Conservation (phyloP, 2,113 vertebrate species). For the Amblyopsis rosae region DNA sequence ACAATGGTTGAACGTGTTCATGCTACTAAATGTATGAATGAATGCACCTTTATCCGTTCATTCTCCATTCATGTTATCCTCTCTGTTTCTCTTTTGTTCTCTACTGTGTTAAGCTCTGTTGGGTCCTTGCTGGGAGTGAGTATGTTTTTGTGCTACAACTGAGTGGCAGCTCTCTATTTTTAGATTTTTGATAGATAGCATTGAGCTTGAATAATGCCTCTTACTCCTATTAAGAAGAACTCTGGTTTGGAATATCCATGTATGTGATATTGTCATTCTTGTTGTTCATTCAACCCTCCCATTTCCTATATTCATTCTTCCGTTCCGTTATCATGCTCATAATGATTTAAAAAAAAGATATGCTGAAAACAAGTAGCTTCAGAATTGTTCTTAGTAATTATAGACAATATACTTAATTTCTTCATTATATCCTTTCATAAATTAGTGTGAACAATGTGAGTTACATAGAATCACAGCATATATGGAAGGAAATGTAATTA, state of each 20-base stretch:
- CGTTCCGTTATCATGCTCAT: background rate
- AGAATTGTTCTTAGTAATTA: background rate
- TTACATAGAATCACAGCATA: too few relatives aligned
- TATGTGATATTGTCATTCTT: conserved; percentile 27
- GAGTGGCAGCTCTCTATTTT: conserved; percentile 28
- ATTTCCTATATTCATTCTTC: conserved; percentile 10
- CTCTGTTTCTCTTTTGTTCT: conserved; percentile 1
- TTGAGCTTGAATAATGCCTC: background rate
- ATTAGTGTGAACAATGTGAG: too few relatives aligned
- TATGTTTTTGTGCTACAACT: background rate
- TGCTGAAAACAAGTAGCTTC: background rate
- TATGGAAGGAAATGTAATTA: background rate
- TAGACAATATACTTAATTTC: too few relatives aligned
- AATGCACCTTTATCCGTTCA: conserved; percentile 20
- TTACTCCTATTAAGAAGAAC: conserved; percentile 22
- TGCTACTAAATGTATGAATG: conserved; percentile 30
- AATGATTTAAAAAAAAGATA: conserved; percentile 19
- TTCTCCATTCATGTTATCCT: background rate
- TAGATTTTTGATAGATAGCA: conserved; percentile 53
- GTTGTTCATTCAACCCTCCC: conserved; percentile 10
- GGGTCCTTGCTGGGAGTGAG: background rate
- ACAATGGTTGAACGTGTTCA: conserved; percentile 45
- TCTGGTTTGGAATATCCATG: conserved; percentile 21
- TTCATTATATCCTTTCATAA: too few relatives aligned
- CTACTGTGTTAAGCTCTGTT: conserved; percentile 15